Conservation (phyloP, 2,888 invertebrate genomes). For the Syrista parreyssii region DNA sequence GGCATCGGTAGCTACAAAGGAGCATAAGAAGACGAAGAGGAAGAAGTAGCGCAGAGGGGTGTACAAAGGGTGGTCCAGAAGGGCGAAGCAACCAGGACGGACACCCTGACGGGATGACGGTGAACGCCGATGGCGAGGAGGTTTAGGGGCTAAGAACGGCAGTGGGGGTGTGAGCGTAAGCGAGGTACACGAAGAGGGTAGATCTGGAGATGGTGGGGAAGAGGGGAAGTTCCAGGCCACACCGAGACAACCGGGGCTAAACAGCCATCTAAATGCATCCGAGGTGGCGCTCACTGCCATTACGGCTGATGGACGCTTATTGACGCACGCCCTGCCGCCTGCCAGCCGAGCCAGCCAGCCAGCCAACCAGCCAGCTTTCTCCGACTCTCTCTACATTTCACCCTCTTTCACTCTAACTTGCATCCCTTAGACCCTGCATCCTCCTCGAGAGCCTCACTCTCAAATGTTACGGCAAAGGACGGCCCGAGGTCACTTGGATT, state of each 20-base stretch:
- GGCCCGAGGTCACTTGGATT: not conserved
- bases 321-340: constrained; percentile 59
- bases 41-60: constrained; percentile 12
- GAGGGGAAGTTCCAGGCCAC: constrained; percentile 50
- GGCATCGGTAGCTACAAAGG: constrained; percentile 30
- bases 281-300: constrained; percentile 67
- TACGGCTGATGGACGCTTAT: constrained; percentile 67
- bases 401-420: constrained; percentile 22
- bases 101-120: not conserved
- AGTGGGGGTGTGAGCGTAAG: constrained; percentile 13
- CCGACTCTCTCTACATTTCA: constrained; percentile 9
- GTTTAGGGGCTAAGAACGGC: constrained; percentile 1
- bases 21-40: constrained; percentile 11
- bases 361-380: not conserved
- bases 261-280: constrained; percentile 67
- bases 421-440: constrained; percentile 24
- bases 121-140: not conserved
- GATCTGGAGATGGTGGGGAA: constrained; percentile 20
- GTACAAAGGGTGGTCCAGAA: constrained; percentile 18
- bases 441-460: not conserved
- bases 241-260: constrained; percentile 65
- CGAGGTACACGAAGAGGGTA: constrained; percentile 12
- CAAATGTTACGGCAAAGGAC: not conserved
- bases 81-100: not conserved
- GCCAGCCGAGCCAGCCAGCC: constrained; percentile 45